Conservation (phyloP, 2,113 vertebrate species). For the Candoia aspera region DNA sequence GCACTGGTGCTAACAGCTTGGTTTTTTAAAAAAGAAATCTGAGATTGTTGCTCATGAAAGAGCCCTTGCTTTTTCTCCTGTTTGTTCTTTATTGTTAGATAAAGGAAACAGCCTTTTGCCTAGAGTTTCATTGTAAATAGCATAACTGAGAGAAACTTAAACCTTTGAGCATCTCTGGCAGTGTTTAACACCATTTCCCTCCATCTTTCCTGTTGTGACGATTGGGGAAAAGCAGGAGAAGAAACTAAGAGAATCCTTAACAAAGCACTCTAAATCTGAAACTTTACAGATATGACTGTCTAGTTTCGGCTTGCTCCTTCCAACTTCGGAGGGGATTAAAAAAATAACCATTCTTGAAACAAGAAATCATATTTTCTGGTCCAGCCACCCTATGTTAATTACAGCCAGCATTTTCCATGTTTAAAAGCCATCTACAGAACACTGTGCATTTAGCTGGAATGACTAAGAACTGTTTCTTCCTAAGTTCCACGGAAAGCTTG, state of each 20-base stretch:
- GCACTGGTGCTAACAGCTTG: background rate
- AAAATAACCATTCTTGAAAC: slow-evolving; percentile 38
- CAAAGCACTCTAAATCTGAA: background rate
- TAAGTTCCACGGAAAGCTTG: background rate
- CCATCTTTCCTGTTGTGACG: background rate
- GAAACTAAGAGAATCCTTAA: slow-evolving; percentile 11
- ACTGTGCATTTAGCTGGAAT: background rate
- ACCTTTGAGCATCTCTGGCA: slow-evolving; percentile 32
- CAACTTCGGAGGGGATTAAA: background rate
- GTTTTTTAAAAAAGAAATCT: too few relatives aligned
- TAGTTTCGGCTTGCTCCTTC: background rate
- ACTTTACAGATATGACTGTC: background rate
- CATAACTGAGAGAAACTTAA: slow-evolving; percentile 20
- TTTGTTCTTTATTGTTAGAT: background rate
- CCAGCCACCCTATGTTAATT: slow-evolving; percentile 44
- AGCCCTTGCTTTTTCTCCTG: background rate
- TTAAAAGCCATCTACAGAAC: slow-evolving; percentile 1
- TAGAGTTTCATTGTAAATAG: slow-evolving; percentile 37
- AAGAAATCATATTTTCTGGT: slow-evolving; percentile 41
- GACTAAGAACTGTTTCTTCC: background rate
- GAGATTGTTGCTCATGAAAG: background rate
- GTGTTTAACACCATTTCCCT: background rate
- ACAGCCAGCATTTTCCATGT: slow-evolving; percentile 22
- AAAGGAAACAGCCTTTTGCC: slow-evolving; percentile 21
- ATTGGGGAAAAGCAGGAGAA: background rate